These are phyloP conservation scores for Cerastoderma edule DNA, from an alignment of 2,888 invertebrate species.

Conservation along the genomic window DNA sequence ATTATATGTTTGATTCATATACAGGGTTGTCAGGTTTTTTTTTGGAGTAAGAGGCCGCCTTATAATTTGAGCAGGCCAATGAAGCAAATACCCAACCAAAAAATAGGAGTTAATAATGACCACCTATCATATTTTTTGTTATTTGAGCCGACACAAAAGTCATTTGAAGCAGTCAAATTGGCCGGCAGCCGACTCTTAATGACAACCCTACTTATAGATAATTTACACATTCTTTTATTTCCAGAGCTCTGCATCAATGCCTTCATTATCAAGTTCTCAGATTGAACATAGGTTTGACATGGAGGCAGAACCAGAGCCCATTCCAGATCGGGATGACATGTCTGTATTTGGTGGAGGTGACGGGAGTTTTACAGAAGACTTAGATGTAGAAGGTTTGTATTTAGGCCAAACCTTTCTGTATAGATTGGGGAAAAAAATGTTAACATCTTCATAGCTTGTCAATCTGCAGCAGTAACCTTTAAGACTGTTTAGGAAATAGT, in stretches of 20 bases:
- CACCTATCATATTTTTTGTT: too few species aligned
- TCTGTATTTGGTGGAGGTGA: constrained; percentile 53
- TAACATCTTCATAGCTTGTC: too few species aligned
- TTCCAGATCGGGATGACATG: constrained; percentile 64
- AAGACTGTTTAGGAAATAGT: too few species aligned
- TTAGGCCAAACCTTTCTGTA: not conserved
- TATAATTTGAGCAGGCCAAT: too few species aligned
- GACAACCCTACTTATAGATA: not conserved
- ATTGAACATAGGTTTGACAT: constrained; percentile 80
- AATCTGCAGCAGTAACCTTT: too few species aligned
- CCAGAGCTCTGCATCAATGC: constrained; percentile 26
- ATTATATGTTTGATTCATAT: too few species aligned
- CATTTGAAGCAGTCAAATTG: too few species aligned
- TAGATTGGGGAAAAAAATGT: not conserved
- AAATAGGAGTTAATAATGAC: not conserved
- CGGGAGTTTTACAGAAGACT: constrained; percentile 42
- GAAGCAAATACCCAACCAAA: not conserved
- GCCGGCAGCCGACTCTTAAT: too few species aligned
- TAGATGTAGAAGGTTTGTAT: constrained; percentile 54
- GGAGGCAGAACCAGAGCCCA: constrained; percentile 79
- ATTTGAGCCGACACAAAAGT: too few species aligned
- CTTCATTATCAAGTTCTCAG: constrained; percentile 47
- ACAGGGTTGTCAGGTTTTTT: too few species aligned
- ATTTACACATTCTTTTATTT: not conserved
- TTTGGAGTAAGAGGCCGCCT: not conserved